phyloP scores from a whole-genome alignment of 2,797 vertebrate genomes.

The Hapalemur alaotrensis region DNA sequence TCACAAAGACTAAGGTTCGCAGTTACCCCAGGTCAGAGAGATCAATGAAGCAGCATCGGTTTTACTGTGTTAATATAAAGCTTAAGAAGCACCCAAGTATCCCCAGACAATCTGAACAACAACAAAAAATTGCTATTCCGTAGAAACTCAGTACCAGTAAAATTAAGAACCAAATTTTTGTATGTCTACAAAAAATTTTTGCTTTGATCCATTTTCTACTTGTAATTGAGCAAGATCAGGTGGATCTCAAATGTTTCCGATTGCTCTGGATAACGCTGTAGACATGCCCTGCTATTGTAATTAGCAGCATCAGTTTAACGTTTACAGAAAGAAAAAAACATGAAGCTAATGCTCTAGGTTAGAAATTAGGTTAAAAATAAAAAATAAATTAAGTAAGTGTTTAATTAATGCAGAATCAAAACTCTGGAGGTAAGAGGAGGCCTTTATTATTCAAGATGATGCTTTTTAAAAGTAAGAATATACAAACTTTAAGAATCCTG shows the following conservation, averaged over 20 bases:
- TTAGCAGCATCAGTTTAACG: neutral
- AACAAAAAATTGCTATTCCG: neutral
- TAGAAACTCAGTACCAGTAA: neutral
- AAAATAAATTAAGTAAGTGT: neutral
- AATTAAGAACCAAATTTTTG: neutral
- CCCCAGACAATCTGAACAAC: neutral
- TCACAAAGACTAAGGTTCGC: neutral
- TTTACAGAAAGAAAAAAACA: neutral
- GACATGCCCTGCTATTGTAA: neutral
- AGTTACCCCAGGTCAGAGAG: neutral
- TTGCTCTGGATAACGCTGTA: neutral
- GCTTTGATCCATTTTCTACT: neutral
- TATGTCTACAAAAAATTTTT: neutral
- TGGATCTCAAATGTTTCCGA: neutral
- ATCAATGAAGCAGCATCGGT: neutral
- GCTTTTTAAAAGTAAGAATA: neutral
- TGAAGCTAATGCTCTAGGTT: neutral
- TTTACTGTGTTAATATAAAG: neutral
- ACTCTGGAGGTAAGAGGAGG: neutral
- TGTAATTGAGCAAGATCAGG: neutral
- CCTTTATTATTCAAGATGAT: conserved; percentile 18
- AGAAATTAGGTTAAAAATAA: neutral
- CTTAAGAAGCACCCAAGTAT: neutral
- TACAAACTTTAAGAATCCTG: neutral
- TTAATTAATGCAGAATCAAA: neutral